phyloP scores from a whole-genome alignment of 2,888 invertebrate species.

The Synergus umbraculus region DNA sequence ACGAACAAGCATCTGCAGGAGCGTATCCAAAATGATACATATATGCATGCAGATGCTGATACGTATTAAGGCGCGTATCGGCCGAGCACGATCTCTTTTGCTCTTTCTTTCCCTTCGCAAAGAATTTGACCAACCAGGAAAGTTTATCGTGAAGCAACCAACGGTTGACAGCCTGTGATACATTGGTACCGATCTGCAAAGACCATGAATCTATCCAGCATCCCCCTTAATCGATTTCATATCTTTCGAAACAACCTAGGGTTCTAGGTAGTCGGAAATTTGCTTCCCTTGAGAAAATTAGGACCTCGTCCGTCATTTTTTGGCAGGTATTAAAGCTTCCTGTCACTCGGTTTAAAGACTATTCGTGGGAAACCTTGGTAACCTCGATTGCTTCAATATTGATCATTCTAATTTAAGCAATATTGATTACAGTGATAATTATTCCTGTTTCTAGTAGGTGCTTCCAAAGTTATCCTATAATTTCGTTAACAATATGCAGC shows the following conservation, averaged over 20 bases:
- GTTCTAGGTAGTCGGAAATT: background rate
- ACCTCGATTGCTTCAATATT: background rate
- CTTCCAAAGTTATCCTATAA: too few species aligned
- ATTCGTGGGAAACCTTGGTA: background rate
- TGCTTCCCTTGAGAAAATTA: constrained; percentile 30
- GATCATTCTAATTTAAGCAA: background rate
- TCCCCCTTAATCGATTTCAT: constrained; percentile 8
- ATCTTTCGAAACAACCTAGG: constrained; percentile 5
- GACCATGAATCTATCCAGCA: constrained; percentile 53
- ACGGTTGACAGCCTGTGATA: constrained; percentile 70
- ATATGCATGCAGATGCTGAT: constrained; percentile 33
- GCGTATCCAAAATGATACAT: constrained; percentile 40
- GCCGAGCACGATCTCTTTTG: constrained; percentile 43
- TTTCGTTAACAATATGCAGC: too few species aligned
- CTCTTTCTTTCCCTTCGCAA: constrained; percentile 47
- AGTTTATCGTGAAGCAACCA: constrained; percentile 67
- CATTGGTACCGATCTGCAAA: constrained; percentile 70
- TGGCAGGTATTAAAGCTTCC: constrained; percentile 30
- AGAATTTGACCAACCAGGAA: constrained; percentile 55
- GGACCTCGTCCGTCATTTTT: constrained; percentile 21
- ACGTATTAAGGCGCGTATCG: constrained; percentile 50
- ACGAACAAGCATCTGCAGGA: constrained; percentile 33
- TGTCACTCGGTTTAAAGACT: background rate
- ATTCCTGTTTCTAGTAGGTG: too few species aligned
- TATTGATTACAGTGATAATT: too few species aligned